Base-by-base conservation (phyloP, 2,113 vertebrate species). In the Cyanoderma ruficeps region DNA sequence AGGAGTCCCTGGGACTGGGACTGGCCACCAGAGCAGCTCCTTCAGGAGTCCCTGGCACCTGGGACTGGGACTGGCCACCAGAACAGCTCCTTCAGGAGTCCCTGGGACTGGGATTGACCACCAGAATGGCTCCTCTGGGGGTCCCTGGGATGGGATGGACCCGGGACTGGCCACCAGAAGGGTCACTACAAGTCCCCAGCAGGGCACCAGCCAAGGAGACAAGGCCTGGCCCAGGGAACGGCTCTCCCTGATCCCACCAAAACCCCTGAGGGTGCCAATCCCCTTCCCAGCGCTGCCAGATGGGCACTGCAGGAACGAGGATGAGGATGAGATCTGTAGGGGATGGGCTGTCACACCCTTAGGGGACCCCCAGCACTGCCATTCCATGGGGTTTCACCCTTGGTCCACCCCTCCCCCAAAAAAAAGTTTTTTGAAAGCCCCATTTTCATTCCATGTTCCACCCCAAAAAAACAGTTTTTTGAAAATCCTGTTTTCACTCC, bases 241-340 rank as follows among this genome's bases (percentile, higher is more conserved):
- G 44, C 49, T 77, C 60, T 57, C 23, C 60, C 47, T 1, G 1
- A 2, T 9, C 25, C n/a, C 55, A 22, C 69, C 60, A 20, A 37
- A 35, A 2, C 0, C 11, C 44, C 49, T 1, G 0, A 0, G 3
- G 75, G 44, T 53, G 37, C 69, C 14, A 4, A 27, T 20, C 35
- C 55, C n/a, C 1, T 6, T 42, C 52, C 81, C 1, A 3, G 27
- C 1, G 9, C 35, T 49, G 71, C 49, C 1, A 0, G 28, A 4
- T 0, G 0, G 80, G 33, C 33, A 31, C 25, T 0, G 0, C 52
- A 39, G 71, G 13, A n/a, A 28, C 1, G 14, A 19, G 1, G 1
- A 0, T 0, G 14, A 19, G 1, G 1, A 0, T 0, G 4, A 20
- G 37, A 6, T 60, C 20, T 8, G 2, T 0, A 1, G n/a, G 33